A percentile compares a stretch with the other conserved stretches of the same genome.
These are phyloP conservation scores for Strongylocentrotus purpuratus DNA, from an alignment of 35 echinoderm and acorn worm genomes.

Conservation along the genomic window DNA sequence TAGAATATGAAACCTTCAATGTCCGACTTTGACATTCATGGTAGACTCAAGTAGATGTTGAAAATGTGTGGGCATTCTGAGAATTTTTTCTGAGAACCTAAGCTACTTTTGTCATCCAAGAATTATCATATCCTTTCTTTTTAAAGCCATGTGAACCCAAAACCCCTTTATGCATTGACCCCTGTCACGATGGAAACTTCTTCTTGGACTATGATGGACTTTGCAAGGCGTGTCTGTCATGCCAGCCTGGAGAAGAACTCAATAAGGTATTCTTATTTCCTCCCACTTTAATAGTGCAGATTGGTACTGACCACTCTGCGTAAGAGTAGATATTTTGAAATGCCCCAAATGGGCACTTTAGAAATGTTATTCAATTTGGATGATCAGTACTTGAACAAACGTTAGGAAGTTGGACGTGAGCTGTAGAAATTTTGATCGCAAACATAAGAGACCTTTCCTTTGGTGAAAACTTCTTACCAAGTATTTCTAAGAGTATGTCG, in stretches of 20 bases:
- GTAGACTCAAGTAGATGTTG: too few relatives aligned
- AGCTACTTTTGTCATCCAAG: neutral
- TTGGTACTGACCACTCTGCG: too few relatives aligned
- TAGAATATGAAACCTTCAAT: too few relatives aligned
- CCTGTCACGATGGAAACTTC: neutral
- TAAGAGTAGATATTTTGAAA: neutral
- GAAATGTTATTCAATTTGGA: too few relatives aligned
- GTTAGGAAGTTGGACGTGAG: too few relatives aligned
- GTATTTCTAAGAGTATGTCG: neutral
- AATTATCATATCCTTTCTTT: neutral
- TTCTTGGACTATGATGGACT: constrained; percentile 24
- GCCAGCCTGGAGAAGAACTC: constrained; percentile 21
- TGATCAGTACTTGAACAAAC: too few relatives aligned
- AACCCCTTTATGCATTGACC: neutral
- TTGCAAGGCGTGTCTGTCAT: neutral
- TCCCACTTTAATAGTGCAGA: too few relatives aligned
- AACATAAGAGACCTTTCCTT: too few relatives aligned
- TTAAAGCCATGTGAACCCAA: neutral
- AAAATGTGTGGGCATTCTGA: neutral
- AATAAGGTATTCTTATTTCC: constrained; percentile 13
- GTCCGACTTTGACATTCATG: neutral
- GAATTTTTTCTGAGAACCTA: neutral
- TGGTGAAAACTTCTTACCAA: too few relatives aligned
- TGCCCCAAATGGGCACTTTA: neutral
- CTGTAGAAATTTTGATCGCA: too few relatives aligned